phyloP scores from a whole-genome alignment of 2,888 invertebrate species.

The Agrotis segetum region DNA sequence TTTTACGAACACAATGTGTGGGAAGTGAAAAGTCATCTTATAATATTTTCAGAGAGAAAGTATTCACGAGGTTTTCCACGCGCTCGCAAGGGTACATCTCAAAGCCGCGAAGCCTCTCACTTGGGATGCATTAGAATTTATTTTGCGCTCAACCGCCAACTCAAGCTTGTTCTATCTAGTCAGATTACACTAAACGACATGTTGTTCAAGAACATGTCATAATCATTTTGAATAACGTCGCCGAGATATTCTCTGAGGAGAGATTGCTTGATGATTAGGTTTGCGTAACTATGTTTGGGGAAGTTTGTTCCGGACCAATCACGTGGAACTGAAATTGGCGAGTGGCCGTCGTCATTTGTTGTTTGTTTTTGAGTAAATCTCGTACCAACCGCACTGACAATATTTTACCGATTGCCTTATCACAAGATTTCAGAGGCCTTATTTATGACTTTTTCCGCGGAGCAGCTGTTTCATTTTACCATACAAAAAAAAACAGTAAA shows the following conservation, averaged over 20 bases:
- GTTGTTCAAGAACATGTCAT: constrained; percentile 61
- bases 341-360: constrained; percentile 17
- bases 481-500: too few species aligned
- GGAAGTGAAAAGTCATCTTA: constrained; percentile 58
- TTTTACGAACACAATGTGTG: constrained; percentile 57
- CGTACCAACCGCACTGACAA: background rate
- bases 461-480: too few species aligned
- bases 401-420: too few species aligned
- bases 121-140: constrained; percentile 73
- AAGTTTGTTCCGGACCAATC: constrained; percentile 32
- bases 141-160: constrained; percentile 47
- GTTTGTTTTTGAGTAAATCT: constrained; percentile 11
- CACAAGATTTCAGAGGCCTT: too few species aligned
- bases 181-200: constrained; percentile 58
- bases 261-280: constrained; percentile 51
- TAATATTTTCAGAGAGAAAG: constrained; percentile 48
- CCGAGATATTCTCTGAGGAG: constrained; percentile 53
- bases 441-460: too few species aligned
- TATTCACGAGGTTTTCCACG: constrained; percentile 43
- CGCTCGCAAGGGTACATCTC: constrained; percentile 44
- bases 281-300: constrained; percentile 44
- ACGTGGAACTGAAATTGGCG: constrained; percentile 25
- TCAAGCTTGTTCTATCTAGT: constrained; percentile 48
- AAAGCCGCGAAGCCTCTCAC: constrained; percentile 60
- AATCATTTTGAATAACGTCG: constrained; percentile 62